phyloP scores from a whole-genome alignment of 2,888 invertebrate genomes.

The Protonemura montana region DNA sequence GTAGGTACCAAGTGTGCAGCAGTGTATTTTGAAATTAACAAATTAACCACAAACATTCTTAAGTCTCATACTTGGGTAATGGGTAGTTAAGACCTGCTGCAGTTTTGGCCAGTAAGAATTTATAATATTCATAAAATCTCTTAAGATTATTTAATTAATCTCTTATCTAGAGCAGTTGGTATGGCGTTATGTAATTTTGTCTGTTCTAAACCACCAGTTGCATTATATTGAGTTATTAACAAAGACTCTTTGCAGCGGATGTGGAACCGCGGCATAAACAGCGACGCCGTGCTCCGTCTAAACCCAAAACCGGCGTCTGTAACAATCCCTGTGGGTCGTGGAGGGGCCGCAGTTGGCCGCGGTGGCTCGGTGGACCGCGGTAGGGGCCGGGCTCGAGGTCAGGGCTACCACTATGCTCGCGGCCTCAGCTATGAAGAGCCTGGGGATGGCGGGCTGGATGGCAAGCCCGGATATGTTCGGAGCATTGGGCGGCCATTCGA shows the following conservation, averaged over 20 bases:
- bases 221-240: neutral
- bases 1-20: no score
- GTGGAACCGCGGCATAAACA: conserved; percentile 66
- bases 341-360: conserved; percentile 51
- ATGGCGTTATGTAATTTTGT: no score
- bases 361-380: conserved; percentile 53
- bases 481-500: conserved; percentile 51
- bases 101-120: no score
- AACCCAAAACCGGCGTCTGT: conserved; percentile 54
- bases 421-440: conserved; percentile 61
- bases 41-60: no score
- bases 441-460: conserved; percentile 55
- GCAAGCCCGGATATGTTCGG: neutral
- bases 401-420: conserved; percentile 57
- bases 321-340: conserved; percentile 52
- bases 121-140: no score
- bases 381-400: conserved; percentile 54
- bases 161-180: no score
- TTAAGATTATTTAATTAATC: no score
- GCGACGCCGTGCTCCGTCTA: conserved; percentile 60
- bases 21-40: no score
- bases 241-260: conserved; percentile 62
- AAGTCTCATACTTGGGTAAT: no score
- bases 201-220: conserved; percentile 8
- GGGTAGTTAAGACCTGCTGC: no score